phyloP scores from a whole-genome alignment of 2,797 vertebrate genomes.

The Holocentrus rufus region DNA sequence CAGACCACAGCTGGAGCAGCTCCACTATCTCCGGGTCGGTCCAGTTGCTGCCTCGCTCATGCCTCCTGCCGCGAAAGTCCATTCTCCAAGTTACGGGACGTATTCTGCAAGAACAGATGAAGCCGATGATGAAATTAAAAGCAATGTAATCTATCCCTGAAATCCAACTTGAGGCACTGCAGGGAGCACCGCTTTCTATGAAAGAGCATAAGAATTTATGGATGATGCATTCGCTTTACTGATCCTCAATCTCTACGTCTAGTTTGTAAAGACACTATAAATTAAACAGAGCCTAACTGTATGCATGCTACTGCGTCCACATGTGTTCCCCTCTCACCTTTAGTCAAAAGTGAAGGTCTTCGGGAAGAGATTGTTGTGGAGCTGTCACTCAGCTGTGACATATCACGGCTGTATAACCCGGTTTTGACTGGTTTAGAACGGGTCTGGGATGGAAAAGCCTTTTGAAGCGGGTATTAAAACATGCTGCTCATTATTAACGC shows the following conservation, averaged over 20 bases:
- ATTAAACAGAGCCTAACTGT: neutral
- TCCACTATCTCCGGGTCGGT: slow-evolving; percentile 92
- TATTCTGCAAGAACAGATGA: slow-evolving; percentile 34
- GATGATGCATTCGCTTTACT: neutral
- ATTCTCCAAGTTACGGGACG: slow-evolving; percentile 65
- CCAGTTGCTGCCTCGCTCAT: slow-evolving; percentile 92
- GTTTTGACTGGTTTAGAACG: slow-evolving; percentile 52
- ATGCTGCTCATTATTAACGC: neutral
- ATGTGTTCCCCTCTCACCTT: slow-evolving; percentile 43
- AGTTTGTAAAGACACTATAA: neutral
- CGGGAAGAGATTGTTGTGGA: slow-evolving; percentile 15
- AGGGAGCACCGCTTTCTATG: neutral
- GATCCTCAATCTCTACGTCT: neutral
- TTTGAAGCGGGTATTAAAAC: slow-evolving; percentile 20
- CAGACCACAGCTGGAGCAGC: slow-evolving; percentile 91
- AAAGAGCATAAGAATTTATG: neutral
- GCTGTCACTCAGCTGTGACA: slow-evolving; percentile 42
- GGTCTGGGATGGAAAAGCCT: slow-evolving; percentile 33
- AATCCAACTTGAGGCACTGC: neutral
- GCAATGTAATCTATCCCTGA: neutral
- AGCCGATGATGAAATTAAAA: neutral
- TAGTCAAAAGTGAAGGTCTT: slow-evolving; percentile 44
- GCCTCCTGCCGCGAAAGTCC: slow-evolving; percentile 90
- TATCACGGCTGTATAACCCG: slow-evolving; percentile 55
- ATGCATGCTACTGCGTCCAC: neutral